A percentile compares a stretch with the other conserved stretches of the same genome.
phyloP scores from a whole-genome alignment of 2,797 vertebrate species.

The Diplodus sargus region DNA sequence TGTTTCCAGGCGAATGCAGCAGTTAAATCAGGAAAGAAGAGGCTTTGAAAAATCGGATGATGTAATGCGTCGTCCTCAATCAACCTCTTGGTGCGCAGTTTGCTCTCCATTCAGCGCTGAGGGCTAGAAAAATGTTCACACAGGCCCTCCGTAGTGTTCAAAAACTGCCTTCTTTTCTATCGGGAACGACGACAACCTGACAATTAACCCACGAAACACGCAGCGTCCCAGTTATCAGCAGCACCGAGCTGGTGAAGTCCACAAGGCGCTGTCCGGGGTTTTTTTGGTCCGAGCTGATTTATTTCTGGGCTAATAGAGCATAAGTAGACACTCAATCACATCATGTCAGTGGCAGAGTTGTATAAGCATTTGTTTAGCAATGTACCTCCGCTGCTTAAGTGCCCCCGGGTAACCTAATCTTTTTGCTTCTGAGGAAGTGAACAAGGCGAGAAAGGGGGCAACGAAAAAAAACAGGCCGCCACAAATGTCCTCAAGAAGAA shows the following conservation, averaged over 20 bases:
- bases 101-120: slow-evolving; percentile 16
- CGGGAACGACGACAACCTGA: slow-evolving; percentile 15
- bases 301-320: slow-evolving; percentile 66
- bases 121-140: slow-evolving; percentile 5
- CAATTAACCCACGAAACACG: slow-evolving; percentile 26
- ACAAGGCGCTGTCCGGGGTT: slow-evolving; percentile 6
- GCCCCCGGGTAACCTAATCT: slow-evolving; percentile 56
- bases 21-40: slow-evolving; percentile 19
- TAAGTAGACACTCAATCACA: slow-evolving; percentile 75
- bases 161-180: neutral
- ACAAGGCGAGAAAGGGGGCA: slow-evolving; percentile 22
- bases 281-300: slow-evolving; percentile 44
- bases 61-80: slow-evolving; percentile 45
- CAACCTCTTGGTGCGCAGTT: slow-evolving; percentile 19
- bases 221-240: slow-evolving; percentile 20
- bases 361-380: slow-evolving; percentile 54
- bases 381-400: slow-evolving; percentile 53
- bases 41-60: slow-evolving; percentile 40
- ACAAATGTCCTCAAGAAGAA: slow-evolving; percentile 47
- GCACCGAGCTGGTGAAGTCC: slow-evolving; percentile 11
- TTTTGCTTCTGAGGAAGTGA: slow-evolving; percentile 54
- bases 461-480: slow-evolving; percentile 34
- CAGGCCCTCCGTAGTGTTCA: slow-evolving; percentile 17
- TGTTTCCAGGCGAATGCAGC: slow-evolving; percentile 22
- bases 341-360: slow-evolving; percentile 55